A percentile compares a stretch with the other conserved stretches of the same genome.
Evolutionary conservation across 2,888 invertebrate genomes (phyloP).

Genomic region (Eupithecia pulchellata): DNA sequence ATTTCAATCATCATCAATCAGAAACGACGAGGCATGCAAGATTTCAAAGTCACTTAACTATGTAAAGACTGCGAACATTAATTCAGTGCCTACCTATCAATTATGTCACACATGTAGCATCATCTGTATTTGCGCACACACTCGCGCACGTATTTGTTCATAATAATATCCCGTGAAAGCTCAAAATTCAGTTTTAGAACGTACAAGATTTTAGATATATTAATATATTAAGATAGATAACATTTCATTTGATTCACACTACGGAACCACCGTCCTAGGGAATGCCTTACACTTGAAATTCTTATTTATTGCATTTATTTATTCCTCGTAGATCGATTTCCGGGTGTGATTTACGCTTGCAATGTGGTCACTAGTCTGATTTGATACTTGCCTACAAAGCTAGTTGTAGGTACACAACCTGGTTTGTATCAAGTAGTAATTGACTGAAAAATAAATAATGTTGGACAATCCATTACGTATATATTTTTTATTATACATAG

Average conservation of each 20-base stretch:
- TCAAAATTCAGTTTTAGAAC: not conserved
- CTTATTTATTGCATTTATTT: slow-evolving; percentile 4
- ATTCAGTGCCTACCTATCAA: not conserved
- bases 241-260: not conserved
- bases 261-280: not conserved
- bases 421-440: not conserved
- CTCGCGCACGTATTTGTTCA: not conserved
- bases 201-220: too few species aligned
- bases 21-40: not conserved
- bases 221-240: not conserved
- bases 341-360: not conserved
- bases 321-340: not conserved
- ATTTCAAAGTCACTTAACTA: not conserved
- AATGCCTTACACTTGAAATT: not conserved
- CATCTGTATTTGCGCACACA: not conserved
- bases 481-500: too few species aligned
- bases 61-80: not conserved
- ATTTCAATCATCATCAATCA: not conserved
- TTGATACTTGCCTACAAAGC: not conserved
- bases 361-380: not conserved
- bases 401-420: not conserved
- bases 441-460: too few species aligned
- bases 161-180: not conserved
- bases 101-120: not conserved
- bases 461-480: too few species aligned